Conservation (phyloP, 2,888 invertebrate species). For the Drosophila diplacantha region DNA sequence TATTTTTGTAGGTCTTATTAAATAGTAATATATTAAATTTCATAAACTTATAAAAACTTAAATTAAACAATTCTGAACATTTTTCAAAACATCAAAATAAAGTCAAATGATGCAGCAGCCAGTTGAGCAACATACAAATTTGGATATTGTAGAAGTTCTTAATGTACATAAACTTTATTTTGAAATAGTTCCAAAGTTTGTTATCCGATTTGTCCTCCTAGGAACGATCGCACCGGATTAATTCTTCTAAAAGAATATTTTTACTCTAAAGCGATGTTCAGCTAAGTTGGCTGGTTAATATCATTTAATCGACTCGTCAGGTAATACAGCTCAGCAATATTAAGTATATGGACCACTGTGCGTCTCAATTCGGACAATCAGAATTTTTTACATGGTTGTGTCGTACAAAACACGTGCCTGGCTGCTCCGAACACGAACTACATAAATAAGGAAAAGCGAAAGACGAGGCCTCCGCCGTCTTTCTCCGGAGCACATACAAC, state of each 20-base stretch:
- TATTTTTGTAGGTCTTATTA: no score
- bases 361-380: slow-evolving; percentile 65
- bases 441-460: slow-evolving; percentile 65
- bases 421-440: slow-evolving; percentile 59
- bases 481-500: slow-evolving; percentile 21
- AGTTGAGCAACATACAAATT: not conserved
- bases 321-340: not conserved
- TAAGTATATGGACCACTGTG: not conserved
- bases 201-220: not conserved
- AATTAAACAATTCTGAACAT: no score
- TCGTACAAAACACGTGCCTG: slow-evolving; percentile 50
- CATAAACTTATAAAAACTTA: no score
- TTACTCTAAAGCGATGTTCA: not conserved
- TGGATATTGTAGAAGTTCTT: not conserved
- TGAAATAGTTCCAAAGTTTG: not conserved
- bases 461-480: slow-evolving; percentile 28
- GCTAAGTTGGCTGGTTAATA: not conserved
- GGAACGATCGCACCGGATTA: not conserved
- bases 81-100: not conserved
- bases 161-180: not conserved
- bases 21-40: not conserved
- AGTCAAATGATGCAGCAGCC: no score
- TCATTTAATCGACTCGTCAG: not conserved
- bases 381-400: slow-evolving; percentile 59
- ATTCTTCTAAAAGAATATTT: not conserved